A percentile compares a stretch with the other conserved stretches of the same genome.
Evolutionary conservation across 2,113 vertebrate genomes (phyloP).

Genomic region (Alces alces): DNA sequence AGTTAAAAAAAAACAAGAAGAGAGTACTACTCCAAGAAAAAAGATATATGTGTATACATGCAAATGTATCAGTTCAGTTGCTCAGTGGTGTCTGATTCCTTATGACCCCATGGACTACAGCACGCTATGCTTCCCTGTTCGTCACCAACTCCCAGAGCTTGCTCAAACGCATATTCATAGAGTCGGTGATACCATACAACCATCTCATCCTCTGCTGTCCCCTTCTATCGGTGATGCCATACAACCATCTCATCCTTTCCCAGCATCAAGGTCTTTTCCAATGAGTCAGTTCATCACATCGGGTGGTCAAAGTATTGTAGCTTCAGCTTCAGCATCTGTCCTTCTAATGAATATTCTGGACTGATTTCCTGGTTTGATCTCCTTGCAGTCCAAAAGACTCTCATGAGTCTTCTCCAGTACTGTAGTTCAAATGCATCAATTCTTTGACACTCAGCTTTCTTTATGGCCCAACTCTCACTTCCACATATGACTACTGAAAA

Average conservation of each 20-base stretch:
- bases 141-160: neutral
- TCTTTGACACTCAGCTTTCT: neutral
- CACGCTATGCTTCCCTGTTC: neutral
- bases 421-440: neutral
- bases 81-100: neutral
- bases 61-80: neutral
- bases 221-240: neutral
- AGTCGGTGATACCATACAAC: neutral
- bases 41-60: accelerated
- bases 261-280: neutral
- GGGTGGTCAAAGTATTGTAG: neutral
- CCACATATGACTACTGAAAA: neutral
- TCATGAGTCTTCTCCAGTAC: neutral
- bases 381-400: neutral
- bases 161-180: neutral
- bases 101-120: neutral
- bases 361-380: neutral
- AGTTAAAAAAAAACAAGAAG: neutral
- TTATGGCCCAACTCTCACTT: neutral
- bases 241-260: neutral
- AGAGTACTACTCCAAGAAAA: neutral
- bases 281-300: neutral
- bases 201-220: neutral
- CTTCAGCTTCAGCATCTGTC: neutral
- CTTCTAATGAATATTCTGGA: neutral